phyloP scores from a whole-genome alignment of 1,140 invertebrate species.

The Musca vetustissima region DNA sequence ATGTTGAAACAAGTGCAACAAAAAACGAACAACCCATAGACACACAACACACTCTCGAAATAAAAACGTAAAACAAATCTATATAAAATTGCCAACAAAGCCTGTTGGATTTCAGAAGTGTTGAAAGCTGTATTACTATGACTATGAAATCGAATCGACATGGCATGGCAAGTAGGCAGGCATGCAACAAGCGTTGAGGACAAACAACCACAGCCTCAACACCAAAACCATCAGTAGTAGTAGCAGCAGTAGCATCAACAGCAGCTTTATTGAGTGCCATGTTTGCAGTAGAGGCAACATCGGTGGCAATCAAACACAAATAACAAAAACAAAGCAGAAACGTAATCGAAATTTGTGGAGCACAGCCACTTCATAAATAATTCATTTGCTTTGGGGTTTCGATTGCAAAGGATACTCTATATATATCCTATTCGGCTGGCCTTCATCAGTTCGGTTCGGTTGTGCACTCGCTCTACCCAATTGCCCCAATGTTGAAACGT shows the following conservation, averaged over 20 bases:
- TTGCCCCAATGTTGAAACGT: conserved; percentile 16
- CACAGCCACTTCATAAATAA: conserved; percentile 55
- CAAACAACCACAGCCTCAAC: conserved; percentile 10
- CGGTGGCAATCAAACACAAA: background rate
- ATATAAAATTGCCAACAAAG: no score
- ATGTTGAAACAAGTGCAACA: conserved; percentile 6
- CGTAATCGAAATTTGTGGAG: conserved; percentile 11
- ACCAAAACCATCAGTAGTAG: background rate
- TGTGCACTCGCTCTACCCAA: background rate
- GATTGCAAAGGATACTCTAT: conserved; percentile 32
- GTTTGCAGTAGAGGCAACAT: conserved; percentile 7
- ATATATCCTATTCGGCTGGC: no score
- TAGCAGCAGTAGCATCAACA: no score
- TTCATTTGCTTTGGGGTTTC: conserved; percentile 43
- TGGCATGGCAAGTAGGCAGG: no score
- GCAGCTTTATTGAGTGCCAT: background rate
- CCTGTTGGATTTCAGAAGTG: no score
- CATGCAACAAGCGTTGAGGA: no score
- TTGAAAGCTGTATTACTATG: no score
- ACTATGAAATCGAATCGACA: no score
- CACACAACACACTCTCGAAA: background rate
- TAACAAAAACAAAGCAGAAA: background rate
- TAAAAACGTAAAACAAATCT: background rate
- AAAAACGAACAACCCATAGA: background rate
- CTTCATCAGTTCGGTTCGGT: background rate